Evolutionary conservation across 2,797 vertebrate genomes (phyloP).

Genomic region (Chanos chanos): DNA sequence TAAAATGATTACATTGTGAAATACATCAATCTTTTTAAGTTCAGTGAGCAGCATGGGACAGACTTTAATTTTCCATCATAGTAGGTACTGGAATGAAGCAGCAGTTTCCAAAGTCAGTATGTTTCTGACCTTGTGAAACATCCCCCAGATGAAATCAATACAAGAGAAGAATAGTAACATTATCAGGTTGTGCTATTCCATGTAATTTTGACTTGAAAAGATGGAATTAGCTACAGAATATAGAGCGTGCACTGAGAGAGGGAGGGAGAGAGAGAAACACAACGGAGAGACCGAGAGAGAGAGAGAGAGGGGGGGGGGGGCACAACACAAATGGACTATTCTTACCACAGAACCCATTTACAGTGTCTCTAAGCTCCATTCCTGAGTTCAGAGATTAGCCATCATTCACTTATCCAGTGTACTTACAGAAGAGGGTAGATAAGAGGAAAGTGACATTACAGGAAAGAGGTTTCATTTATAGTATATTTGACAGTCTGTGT

Average conservation of each 20-base stretch:
- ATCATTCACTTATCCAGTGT: too few species aligned
- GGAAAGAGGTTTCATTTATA: too few species aligned
- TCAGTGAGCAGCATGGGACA: conserved; percentile 42
- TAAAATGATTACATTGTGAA: conserved; percentile 60
- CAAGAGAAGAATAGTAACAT: background rate
- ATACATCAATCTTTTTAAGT: conserved; percentile 50
- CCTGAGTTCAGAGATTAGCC: too few species aligned
- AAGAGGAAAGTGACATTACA: too few species aligned
- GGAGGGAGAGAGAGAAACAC: background rate
- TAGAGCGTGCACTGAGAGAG: background rate
- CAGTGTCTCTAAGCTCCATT: background rate
- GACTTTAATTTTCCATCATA: background rate
- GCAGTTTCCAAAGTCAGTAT: background rate
- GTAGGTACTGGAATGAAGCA: background rate
- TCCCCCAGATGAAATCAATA: background rate
- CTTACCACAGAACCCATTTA: conserved; percentile 19
- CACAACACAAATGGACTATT: too few species aligned
- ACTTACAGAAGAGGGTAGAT: too few species aligned
- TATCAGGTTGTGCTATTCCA: background rate
- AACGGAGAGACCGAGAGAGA: background rate
- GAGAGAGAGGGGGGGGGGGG: background rate
- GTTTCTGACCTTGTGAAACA: background rate
- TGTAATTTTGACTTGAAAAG: background rate
- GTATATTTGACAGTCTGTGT: too few species aligned
- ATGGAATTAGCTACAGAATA: background rate